Evolutionary conservation across 2,888 invertebrate species (phyloP).

Genomic region (Onthophagus sagittarius): DNA sequence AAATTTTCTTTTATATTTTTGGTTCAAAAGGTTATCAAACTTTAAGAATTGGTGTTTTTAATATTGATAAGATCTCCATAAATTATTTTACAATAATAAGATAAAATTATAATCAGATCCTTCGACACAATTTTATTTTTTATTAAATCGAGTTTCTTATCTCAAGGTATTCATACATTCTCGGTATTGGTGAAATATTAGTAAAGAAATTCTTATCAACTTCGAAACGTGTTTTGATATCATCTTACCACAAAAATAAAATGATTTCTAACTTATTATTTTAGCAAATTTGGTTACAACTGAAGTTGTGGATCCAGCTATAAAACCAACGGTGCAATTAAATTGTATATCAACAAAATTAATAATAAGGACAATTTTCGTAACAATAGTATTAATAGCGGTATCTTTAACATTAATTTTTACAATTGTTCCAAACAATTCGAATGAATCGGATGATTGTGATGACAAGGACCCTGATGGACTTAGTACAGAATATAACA

Average conservation of each 20-base stretch:
- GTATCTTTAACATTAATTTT: slow-evolving; percentile 11
- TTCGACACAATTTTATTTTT: background rate
- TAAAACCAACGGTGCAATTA: background rate
- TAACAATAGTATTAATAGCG: slow-evolving; percentile 8
- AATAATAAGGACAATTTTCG: slow-evolving; percentile 16
- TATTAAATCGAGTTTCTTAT: background rate
- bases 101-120: background rate
- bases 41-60: too few species aligned
- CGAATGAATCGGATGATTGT: background rate
- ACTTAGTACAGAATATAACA: background rate
- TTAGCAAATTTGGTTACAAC: slow-evolving; percentile 18
- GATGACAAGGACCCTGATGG: background rate
- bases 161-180: background rate
- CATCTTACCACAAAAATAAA: background rate
- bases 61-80: too few species aligned
- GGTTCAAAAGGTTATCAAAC: background rate
- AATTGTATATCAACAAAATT: background rate
- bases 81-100: background rate
- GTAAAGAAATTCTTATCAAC: background rate
- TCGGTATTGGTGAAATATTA: background rate
- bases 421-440: background rate
- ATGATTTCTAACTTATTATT: slow-evolving; percentile 7
- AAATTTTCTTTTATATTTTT: background rate
- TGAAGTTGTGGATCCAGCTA: slow-evolving; percentile 1
- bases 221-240: background rate